Evolutionary conservation across 2,113 vertebrate genomes (phyloP).

Genomic region (Salminus brasiliensis): DNA sequence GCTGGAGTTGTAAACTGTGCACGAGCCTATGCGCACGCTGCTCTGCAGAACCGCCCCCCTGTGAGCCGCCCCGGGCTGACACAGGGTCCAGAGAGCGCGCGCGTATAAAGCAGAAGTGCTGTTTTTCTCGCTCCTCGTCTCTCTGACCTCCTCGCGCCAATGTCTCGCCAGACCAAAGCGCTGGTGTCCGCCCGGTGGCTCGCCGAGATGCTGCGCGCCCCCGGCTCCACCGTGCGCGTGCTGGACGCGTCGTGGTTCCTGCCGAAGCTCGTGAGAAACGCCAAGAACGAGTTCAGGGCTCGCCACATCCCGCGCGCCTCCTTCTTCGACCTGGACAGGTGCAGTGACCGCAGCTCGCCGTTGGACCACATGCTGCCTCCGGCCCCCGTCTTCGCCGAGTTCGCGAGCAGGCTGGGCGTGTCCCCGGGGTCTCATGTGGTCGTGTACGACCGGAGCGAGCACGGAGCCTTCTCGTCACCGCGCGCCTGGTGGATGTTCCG

Average conservation of each 20-base stretch:
- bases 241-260: constrained; percentile 93
- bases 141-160: constrained; percentile 44
- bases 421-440: constrained; percentile 86
- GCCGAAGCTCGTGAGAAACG: constrained; percentile 80
- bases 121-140: not conserved
- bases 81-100: not conserved
- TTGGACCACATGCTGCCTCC: constrained; percentile 89
- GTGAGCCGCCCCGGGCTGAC: not conserved
- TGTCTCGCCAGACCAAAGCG: constrained; percentile 80
- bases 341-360: constrained; percentile 81
- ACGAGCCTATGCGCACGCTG: not conserved
- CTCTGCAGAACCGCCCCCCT: not conserved
- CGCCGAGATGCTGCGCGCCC: constrained; percentile 77
- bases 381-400: constrained; percentile 76
- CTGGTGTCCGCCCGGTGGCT: constrained; percentile 89
- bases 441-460: constrained; percentile 89
- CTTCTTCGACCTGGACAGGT: constrained; percentile 89
- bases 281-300: constrained; percentile 80
- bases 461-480: constrained; percentile 86
- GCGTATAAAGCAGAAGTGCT: not conserved
- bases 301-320: constrained; percentile 84
- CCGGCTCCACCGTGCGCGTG: constrained; percentile 77
- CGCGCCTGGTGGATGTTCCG: constrained; percentile 98
- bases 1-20: not conserved
- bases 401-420: constrained; percentile 83